Evolutionary conservation across 1,140 invertebrate genomes (phyloP).

Genomic region (Conus ventricosus): DNA sequence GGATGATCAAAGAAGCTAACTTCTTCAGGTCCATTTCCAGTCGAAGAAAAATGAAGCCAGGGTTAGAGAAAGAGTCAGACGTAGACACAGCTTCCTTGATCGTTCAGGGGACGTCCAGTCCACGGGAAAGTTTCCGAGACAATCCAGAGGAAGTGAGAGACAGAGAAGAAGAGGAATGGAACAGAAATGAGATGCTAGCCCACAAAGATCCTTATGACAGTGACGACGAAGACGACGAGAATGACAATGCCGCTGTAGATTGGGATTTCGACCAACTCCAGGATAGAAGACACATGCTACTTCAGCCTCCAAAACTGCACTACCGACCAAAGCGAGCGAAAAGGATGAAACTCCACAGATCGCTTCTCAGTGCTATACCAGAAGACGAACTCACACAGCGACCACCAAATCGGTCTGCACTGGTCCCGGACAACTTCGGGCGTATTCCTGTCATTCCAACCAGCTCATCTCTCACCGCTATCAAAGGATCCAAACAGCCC

Average conservation of each 20-base stretch:
- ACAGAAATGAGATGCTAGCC: background rate
- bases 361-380: slow-evolving; percentile 44
- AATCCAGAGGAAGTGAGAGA: background rate
- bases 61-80: background rate
- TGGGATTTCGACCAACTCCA: background rate
- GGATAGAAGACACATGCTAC: background rate
- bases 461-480: slow-evolving; percentile 13
- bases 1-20: slow-evolving; percentile 3
- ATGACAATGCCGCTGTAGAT: background rate
- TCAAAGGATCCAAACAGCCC: background rate
- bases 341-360: slow-evolving; percentile 48
- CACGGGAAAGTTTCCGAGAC: background rate
- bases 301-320: slow-evolving; percentile 14
- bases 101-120: background rate
- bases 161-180: background rate
- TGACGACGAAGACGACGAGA: slow-evolving; percentile 3
- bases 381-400: slow-evolving; percentile 41
- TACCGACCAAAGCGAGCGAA: slow-evolving; percentile 48
- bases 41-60: background rate
- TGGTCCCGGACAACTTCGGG: background rate
- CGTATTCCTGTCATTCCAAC: background rate
- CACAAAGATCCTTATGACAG: background rate
- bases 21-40: slow-evolving; percentile 1
- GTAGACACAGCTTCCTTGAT: background rate
- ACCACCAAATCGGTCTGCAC: background rate